Evolutionary conservation across 1,140 invertebrate species (phyloP), one percentile per base, ranked within the genome.

Genomic region (Diorhabda elongata): DNA sequence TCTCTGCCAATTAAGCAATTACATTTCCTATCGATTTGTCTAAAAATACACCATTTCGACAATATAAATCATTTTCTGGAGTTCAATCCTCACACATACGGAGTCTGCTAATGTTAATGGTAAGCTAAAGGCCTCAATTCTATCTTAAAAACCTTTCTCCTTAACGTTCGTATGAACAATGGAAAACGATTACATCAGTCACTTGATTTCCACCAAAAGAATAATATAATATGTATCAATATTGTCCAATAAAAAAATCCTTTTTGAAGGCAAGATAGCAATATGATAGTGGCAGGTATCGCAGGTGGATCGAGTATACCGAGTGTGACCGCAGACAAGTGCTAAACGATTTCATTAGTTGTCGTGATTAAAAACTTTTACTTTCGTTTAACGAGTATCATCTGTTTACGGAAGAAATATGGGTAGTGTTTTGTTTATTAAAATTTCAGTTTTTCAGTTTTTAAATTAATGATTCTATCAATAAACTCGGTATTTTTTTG

Each of bases 401-500:
- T 61, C 47, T 52, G 56, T 61, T 59, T 66, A 43, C 66, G 26
- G 58, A 42, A 64, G 52, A 58, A 72, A 69, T 4, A 73, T 71
- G 71, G 71, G 69, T 73, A 72, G 70, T 75, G 52, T 73, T 66
- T 67, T 56, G 44, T 68, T 67, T 68, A 6, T 41, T 57, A 58
- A 62, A 62, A 44, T 67, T 44, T 5, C 64, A 44, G 68, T 59
- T 64, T 43, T 64, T 64, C 44, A 57, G 26, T 43, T 71, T 61
- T 44, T 44, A 6, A 7, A 3, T 60, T 26, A 58, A 62, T 8
- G 11, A 42, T 11, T 11, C 11, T 11, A 11, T 61, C 26, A 0
- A 8, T 8, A 8, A 3, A 69, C 11, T 58, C 3, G 11, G 52
- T 43, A 41, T 60, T 67, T 74, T 75, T 78, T 73, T 71, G 4